phyloP scores from a whole-genome alignment of 2,888 invertebrate species.

The Abrostola tripartita region DNA sequence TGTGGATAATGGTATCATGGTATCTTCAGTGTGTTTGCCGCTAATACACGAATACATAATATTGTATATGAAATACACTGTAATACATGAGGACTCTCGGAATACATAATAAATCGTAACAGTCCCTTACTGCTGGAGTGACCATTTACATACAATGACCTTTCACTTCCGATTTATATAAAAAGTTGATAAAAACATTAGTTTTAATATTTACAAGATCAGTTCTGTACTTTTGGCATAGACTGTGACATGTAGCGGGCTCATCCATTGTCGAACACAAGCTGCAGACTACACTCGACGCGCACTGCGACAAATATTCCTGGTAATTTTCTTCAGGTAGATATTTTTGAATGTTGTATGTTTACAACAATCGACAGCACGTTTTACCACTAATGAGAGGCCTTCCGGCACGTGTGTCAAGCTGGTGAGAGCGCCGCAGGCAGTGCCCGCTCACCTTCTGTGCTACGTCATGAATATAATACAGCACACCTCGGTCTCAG shows the following conservation, averaged over 20 bases:
- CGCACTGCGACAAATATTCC: conserved; percentile 1
- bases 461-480: conserved; percentile 16
- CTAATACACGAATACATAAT: conserved; percentile 13
- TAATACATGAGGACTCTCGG: conserved; percentile 1
- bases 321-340: neutral
- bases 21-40: conserved; percentile 9
- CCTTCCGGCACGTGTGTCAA: too few species aligned
- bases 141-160: conserved; percentile 24
- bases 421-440: neutral
- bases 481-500: conserved; percentile 8
- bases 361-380: neutral
- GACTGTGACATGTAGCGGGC: conserved; percentile 24
- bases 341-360: neutral
- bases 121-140: conserved; percentile 10
- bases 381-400: too few species aligned
- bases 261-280: conserved; percentile 12
- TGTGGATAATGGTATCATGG: neutral
- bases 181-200: conserved; percentile 46
- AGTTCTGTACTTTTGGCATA: conserved; percentile 65
- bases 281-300: neutral
- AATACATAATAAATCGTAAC: conserved; percentile 15
- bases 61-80: conserved; percentile 1
- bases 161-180: conserved; percentile 35
- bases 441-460: neutral
- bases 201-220: conserved; percentile 59